Conservation (phyloP, 2,113 vertebrate species). For the Rana temporaria region DNA sequence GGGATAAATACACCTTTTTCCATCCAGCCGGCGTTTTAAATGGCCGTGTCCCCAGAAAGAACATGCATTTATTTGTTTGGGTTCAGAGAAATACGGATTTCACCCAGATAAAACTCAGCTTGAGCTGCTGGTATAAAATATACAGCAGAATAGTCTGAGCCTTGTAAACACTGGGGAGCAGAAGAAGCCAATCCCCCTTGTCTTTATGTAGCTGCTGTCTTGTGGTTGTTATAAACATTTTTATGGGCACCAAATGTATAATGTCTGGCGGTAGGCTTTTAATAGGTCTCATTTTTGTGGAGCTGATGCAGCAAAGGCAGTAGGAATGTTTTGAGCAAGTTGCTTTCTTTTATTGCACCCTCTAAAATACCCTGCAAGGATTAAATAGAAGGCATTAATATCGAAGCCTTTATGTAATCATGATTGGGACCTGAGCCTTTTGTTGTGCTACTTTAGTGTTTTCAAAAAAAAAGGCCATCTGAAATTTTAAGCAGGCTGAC, state of each 20-base stretch:
- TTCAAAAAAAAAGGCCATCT: neutral
- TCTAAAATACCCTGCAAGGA: slow-evolving; percentile 1
- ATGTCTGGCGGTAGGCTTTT: slow-evolving; percentile 25
- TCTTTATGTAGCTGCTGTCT: slow-evolving; percentile 44
- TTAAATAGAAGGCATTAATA: slow-evolving; percentile 7
- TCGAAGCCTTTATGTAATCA: slow-evolving; percentile 11
- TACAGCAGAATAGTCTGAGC: slow-evolving; percentile 12
- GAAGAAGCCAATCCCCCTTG: slow-evolving; percentile 15
- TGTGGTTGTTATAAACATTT: slow-evolving; percentile 47
- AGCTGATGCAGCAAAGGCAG: slow-evolving; percentile 28
- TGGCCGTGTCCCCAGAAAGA: slow-evolving; percentile 19
- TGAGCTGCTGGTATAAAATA: slow-evolving; percentile 14
- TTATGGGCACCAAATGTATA: slow-evolving; percentile 47
- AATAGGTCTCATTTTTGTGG: slow-evolving; percentile 35
- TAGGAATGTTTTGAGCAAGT: slow-evolving; percentile 12
- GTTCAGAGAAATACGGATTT: slow-evolving; percentile 11
- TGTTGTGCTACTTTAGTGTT: neutral
- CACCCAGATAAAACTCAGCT: slow-evolving; percentile 20
- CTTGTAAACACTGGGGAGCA: slow-evolving; percentile 23
- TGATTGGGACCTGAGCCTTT: neutral
- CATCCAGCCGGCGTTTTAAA: neutral
- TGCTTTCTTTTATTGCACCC: neutral
- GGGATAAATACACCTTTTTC: too few relatives aligned
- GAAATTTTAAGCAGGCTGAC: too few relatives aligned
- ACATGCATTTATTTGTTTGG: slow-evolving; percentile 30